Conservation (phyloP, 2,888 invertebrate species). For the Acrocera orbiculus region DNA sequence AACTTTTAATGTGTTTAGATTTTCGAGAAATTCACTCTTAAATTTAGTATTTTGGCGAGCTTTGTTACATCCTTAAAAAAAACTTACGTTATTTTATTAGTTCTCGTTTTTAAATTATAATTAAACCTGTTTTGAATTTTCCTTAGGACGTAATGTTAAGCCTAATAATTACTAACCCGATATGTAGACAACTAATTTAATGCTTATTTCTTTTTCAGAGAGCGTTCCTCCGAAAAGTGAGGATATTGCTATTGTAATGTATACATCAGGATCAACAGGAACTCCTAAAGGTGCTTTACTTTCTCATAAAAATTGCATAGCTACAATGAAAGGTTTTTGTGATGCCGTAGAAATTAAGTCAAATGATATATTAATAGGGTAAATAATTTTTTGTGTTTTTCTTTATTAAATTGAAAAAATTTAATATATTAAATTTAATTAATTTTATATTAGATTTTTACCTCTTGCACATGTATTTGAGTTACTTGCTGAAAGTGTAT, state of each 20-base stretch:
- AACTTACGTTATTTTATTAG: no score
- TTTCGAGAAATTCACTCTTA: no score
- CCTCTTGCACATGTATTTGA: conserved; percentile 96
- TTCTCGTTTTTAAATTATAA: no score
- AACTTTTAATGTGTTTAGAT: no score
- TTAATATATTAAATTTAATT: neutral
- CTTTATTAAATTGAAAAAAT: neutral
- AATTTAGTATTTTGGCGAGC: no score
- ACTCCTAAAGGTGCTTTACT: conserved; percentile 80
- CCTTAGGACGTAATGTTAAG: no score
- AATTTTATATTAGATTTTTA: conserved; percentile 44
- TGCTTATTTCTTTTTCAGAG: conserved; percentile 31
- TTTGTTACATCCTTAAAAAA: no score
- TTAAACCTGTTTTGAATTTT: no score
- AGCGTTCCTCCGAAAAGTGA: conserved; percentile 42
- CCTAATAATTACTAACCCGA: no score
- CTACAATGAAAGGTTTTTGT: conserved; percentile 63
- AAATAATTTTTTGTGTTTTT: conserved; percentile 6
- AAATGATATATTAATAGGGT: conserved; percentile 69
- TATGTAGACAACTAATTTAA: no score
- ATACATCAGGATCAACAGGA: conserved; percentile 95
- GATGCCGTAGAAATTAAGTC: conserved; percentile 53
- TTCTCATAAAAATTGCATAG: conserved; percentile 64
- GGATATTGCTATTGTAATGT: conserved; percentile 95
- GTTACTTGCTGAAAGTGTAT: conserved; percentile 75